phyloP scores from a whole-genome alignment of 1,140 invertebrate genomes.

The Periplaneta americana region DNA sequence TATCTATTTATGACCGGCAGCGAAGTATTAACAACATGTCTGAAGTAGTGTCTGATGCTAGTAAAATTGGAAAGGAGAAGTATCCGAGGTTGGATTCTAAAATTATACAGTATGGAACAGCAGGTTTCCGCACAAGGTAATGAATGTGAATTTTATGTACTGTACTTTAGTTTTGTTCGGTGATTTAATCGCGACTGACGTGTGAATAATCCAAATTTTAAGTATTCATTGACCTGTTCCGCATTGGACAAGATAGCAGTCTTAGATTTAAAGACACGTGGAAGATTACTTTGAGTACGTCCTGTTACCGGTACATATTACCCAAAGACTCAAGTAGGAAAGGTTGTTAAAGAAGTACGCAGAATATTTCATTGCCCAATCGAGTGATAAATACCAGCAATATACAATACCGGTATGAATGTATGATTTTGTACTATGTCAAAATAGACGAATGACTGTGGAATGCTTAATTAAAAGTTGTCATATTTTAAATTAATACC shows the following conservation, averaged over 20 bases:
- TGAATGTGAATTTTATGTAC: slow-evolving; percentile 26
- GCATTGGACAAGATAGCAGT: neutral
- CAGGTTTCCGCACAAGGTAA: slow-evolving; percentile 64
- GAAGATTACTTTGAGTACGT: neutral
- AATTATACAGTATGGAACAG: slow-evolving; percentile 60
- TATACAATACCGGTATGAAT: too few species aligned
- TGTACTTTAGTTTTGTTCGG: neutral
- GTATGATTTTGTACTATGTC: too few species aligned
- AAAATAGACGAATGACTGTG: too few species aligned
- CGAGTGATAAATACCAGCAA: too few species aligned
- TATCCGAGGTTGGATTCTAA: slow-evolving; percentile 55
- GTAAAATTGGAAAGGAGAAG: slow-evolving; percentile 58
- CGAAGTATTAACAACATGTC: too few species aligned
- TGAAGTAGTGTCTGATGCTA: slow-evolving; percentile 5
- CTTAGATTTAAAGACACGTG: neutral
- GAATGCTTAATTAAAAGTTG: too few species aligned
- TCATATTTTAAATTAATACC: too few species aligned
- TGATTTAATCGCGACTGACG: neutral
- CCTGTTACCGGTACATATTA: too few species aligned
- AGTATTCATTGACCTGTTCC: neutral
- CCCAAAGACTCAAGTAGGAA: too few species aligned
- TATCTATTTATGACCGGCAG: too few species aligned
- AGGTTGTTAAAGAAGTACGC: too few species aligned
- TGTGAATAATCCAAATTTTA: neutral
- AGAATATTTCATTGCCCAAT: too few species aligned